A percentile compares a stretch with the other conserved stretches of the same genome.
Conservation (phyloP, 2,797 vertebrate species). For the Vespertilio murinus region DNA sequence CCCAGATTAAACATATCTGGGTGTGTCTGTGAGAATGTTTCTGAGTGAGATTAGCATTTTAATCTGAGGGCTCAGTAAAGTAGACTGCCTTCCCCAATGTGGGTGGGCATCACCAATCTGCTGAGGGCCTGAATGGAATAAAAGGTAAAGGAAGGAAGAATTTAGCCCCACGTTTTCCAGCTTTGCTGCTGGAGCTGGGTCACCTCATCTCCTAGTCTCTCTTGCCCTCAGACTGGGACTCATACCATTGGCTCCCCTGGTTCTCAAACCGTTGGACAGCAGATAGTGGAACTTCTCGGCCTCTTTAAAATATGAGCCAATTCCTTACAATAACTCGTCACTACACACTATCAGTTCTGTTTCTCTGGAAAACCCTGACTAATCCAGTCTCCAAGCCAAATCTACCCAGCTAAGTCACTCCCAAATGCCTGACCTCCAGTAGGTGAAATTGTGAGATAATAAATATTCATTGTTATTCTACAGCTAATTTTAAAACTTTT, state of each 20-base stretch:
- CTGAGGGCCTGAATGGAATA: not conserved
- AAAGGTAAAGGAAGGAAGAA: not conserved
- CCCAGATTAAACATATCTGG: not conserved
- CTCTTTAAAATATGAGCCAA: not conserved
- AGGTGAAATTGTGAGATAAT: not conserved
- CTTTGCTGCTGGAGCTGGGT: not conserved
- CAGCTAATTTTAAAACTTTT: not conserved
- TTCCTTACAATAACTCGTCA: not conserved
- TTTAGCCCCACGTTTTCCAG: not conserved
- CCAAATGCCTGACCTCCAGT: not conserved
- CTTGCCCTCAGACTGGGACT: not conserved
- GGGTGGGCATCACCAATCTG: not conserved
- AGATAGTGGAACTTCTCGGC: not conserved
- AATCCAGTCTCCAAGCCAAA: not conserved
- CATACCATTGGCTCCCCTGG: not conserved
- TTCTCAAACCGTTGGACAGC: not conserved
- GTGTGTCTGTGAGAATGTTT: not conserved
- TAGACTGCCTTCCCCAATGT: not conserved
- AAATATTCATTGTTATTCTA: not conserved
- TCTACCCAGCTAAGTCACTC: not conserved
- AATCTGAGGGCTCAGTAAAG: not conserved
- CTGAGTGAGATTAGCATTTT: not conserved
- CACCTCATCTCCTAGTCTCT: not conserved
- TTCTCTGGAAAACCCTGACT: not conserved
- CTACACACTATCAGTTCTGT: not conserved